Conservation (phyloP, 2,797 vertebrate species). For the Manis crassicaudata region DNA sequence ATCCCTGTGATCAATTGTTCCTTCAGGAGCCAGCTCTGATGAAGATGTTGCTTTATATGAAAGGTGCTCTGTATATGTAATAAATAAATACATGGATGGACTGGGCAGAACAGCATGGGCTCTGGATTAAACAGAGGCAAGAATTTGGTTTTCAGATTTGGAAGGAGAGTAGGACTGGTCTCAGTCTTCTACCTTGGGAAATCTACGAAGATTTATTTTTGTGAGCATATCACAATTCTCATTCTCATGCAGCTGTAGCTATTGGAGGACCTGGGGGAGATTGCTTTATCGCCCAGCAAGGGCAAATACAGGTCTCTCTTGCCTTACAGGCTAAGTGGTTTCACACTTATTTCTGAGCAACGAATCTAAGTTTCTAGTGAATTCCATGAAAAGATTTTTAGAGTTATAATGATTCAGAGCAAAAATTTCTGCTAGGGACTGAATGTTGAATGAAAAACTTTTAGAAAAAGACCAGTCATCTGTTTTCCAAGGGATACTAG, state of each 20-base stretch:
- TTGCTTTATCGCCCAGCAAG: slow-evolving; percentile 15
- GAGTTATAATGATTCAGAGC: background rate
- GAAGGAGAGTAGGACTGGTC: background rate
- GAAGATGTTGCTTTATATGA: slow-evolving; percentile 7
- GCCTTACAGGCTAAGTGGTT: background rate
- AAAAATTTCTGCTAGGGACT: background rate
- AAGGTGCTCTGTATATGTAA: background rate
- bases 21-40: background rate
- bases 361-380: slow-evolving; percentile 56
- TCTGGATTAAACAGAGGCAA: slow-evolving; percentile 18
- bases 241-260: background rate
- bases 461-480: slow-evolving; percentile 21
- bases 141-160: slow-evolving; percentile 59
- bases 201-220: slow-evolving; percentile 46
- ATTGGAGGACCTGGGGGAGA: background rate
- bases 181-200: background rate
- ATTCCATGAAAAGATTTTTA: slow-evolving; percentile 37
- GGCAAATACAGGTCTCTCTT: slow-evolving; percentile 12
- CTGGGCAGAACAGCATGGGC: background rate
- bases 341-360: slow-evolving; percentile 22
- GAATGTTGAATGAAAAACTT: slow-evolving; percentile 19
- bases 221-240: background rate
- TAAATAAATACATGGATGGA: background rate
- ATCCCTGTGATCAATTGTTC: background rate
- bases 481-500: background rate